A percentile compares a stretch with the other conserved stretches of the same genome.
Evolutionary conservation across 2,113 vertebrate genomes (phyloP).

Genomic region (Poeciliopsis occidentalis): DNA sequence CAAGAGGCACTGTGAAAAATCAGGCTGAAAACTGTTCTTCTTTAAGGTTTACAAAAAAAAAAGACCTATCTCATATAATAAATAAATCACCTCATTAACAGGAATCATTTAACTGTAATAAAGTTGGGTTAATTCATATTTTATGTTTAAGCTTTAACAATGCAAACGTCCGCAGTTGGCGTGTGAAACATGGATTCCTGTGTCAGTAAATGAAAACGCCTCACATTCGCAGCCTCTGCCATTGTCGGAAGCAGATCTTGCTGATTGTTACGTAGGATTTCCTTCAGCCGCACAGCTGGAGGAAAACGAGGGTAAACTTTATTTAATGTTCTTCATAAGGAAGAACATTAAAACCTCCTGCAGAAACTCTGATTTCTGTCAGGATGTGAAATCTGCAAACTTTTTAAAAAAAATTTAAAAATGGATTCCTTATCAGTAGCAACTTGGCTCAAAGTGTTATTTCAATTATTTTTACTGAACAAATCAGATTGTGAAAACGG

Average conservation of each 20-base stretch:
- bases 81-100: not conserved
- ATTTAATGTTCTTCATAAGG: no score
- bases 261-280: conserved; percentile 57
- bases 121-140: not conserved
- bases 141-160: no score
- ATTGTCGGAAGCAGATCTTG: conserved; percentile 38
- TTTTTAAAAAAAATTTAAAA: not conserved
- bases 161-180: not conserved
- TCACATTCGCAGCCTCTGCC: not conserved
- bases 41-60: no score
- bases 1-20: no score
- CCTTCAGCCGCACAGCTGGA: conserved; percentile 56
- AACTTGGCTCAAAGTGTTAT: not conserved
- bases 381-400: not conserved
- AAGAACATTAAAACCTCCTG: not conserved
- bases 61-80: no score
- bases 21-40: no score
- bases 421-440: not conserved
- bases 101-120: not conserved
- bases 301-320: conserved; percentile 20
- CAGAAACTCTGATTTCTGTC: not conserved
- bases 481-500: not conserved
- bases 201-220: not conserved
- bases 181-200: not conserved
- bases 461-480: conserved; percentile 4